Evolutionary conservation across 2,113 vertebrate species (phyloP).

Genomic region (Rhadina sibilatrix): DNA sequence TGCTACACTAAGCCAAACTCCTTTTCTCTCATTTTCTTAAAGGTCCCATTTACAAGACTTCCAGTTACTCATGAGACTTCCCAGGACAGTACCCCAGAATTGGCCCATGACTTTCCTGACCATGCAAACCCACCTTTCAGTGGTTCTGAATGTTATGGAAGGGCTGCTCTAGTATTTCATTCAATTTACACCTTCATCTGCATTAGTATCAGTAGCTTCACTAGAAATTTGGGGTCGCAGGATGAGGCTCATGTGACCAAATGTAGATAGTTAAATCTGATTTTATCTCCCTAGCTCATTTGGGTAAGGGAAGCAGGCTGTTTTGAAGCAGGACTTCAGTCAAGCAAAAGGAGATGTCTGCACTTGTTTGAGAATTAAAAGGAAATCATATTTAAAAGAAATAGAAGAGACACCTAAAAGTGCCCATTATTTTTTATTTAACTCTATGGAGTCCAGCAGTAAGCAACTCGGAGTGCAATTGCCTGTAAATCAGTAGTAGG

Average conservation of each 20-base stretch:
- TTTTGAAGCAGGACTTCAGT: not conserved
- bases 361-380: not conserved
- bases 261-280: not conserved
- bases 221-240: accelerated
- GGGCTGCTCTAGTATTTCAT: not conserved
- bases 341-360: not conserved
- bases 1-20: not conserved
- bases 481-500: not conserved
- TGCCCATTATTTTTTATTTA: not conserved
- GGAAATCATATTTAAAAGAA: not conserved
- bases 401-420: not conserved
- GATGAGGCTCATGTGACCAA: not conserved
- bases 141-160: not conserved
- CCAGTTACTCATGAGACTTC: not conserved
- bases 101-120: not conserved
- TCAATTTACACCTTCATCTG: not conserved
- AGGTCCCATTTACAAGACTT: not conserved
- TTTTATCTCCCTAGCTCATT: not conserved
- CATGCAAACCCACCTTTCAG: accelerated
- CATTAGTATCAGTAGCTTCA: not conserved
- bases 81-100: not conserved
- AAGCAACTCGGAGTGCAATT: not conserved
- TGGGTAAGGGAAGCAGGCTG: not conserved
- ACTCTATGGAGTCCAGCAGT: not conserved
- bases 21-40: not conserved